These are phyloP conservation scores for Theonella swinhoei DNA, from an alignment of 37 sponge, comb jelly and placozoan genomes.

Conservation along the genomic window DNA sequence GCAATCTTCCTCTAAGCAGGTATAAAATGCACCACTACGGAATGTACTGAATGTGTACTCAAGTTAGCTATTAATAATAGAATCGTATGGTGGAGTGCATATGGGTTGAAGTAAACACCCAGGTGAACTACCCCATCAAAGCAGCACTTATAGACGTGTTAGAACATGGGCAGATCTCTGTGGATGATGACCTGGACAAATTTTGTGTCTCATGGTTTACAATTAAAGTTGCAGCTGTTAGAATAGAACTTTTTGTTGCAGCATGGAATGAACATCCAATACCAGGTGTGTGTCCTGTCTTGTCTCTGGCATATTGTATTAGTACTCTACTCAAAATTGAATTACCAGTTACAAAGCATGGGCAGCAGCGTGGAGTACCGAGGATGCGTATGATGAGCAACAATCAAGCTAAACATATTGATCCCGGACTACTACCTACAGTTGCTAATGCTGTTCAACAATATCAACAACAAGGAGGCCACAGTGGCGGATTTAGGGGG, in stretches of 20 bases:
- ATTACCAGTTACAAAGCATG: too few relatives aligned
- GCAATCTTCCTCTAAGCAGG: slow-evolving; percentile 32
- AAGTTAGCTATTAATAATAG: background rate
- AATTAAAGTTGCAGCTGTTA: slow-evolving; percentile 4
- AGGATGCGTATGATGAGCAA: background rate
- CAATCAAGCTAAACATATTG: background rate
- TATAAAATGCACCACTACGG: background rate
- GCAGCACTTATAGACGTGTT: background rate
- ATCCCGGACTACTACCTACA: background rate
- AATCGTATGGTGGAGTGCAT: background rate
- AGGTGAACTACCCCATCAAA: slow-evolving; percentile 5
- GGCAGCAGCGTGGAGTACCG: background rate
- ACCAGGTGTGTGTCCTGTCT: background rate
- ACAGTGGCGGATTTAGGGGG: too few relatives aligned
- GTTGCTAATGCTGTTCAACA: background rate
- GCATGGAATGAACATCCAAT: background rate
- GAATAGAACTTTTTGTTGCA: slow-evolving; percentile 2
- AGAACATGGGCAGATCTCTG: background rate
- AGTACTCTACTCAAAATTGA: too few relatives aligned
- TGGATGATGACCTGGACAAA: background rate
- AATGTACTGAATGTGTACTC: background rate
- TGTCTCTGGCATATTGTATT: background rate
- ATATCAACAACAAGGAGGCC: slow-evolving; percentile 1
- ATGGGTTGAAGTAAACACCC: slow-evolving; percentile 9
- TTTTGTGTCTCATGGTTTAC: slow-evolving; percentile 19